Evolutionary conservation across 1,140 invertebrate species (phyloP).

Genomic region (Drosophila jambulina): DNA sequence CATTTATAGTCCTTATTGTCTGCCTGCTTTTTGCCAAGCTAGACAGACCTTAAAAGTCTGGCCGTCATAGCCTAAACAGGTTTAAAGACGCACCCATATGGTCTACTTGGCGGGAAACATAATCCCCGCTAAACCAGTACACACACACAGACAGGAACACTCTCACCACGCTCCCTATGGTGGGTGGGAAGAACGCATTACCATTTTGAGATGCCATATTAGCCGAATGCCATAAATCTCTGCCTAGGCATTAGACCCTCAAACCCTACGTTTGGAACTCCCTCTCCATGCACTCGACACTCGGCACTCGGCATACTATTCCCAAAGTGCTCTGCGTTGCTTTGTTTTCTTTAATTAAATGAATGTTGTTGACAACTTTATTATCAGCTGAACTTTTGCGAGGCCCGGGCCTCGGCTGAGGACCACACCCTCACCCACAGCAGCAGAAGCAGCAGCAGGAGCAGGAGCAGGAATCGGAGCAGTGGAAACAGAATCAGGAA

Average conservation of each 20-base stretch:
- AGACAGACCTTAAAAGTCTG: slow-evolving; percentile 3
- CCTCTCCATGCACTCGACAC: background rate
- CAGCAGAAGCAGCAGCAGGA: background rate
- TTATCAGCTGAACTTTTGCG: slow-evolving; percentile 80
- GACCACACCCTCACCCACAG: slow-evolving; percentile 21
- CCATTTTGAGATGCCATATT: slow-evolving; percentile 71
- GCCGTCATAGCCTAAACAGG: slow-evolving; percentile 14
- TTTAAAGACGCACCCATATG: slow-evolving; percentile 21
- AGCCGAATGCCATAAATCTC: slow-evolving; percentile 74
- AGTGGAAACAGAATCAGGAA: slow-evolving; percentile 18
- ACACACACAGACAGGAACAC: slow-evolving; percentile 1
- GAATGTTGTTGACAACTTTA: slow-evolving; percentile 83
- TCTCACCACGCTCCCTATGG: background rate
- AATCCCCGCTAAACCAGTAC: slow-evolving; percentile 32
- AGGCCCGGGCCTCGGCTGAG: slow-evolving; percentile 38
- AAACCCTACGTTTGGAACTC: slow-evolving; percentile 9
- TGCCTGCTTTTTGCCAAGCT: background rate
- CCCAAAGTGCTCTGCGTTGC: slow-evolving; percentile 71
- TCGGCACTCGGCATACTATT: slow-evolving; percentile 53
- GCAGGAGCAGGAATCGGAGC: slow-evolving; percentile 34
- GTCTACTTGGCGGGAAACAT: slow-evolving; percentile 17
- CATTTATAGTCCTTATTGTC: background rate
- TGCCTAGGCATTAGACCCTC: slow-evolving; percentile 49
- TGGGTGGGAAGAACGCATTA: slow-evolving; percentile 45
- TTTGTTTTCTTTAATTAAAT: slow-evolving; percentile 84